Percentiles rank a stretch among this genome's conserved stretches.
phyloP scores from a whole-genome alignment of 2,797 vertebrate species.

The Epinephelus malabaricus region DNA sequence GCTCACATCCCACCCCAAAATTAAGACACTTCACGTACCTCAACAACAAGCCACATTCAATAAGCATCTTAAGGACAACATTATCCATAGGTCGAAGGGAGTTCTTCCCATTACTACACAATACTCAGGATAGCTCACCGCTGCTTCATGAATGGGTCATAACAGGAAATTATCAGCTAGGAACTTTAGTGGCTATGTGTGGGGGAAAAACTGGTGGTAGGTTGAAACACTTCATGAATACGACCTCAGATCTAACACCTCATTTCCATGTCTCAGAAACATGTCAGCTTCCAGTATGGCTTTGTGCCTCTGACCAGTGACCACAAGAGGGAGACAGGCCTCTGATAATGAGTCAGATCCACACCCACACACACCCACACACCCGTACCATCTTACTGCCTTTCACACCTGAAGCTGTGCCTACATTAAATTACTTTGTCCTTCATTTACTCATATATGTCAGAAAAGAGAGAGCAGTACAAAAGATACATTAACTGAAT shows the following conservation, averaged over 20 bases:
- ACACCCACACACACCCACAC: neutral
- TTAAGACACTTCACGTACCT: neutral
- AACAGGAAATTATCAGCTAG: neutral
- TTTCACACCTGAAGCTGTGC: neutral
- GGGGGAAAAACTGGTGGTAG: neutral
- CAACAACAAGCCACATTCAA: neutral
- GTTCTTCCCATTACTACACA: neutral
- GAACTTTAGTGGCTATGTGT: neutral
- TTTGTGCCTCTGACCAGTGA: conserved; percentile 26
- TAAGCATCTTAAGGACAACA: neutral
- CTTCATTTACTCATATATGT: neutral
- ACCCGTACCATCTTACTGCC: too few species aligned
- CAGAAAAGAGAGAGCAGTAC: neutral
- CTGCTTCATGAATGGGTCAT: neutral
- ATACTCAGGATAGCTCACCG: neutral
- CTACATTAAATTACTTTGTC: too few species aligned
- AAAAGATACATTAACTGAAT: neutral
- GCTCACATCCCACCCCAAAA: neutral
- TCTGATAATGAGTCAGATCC: neutral
- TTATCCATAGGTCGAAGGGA: neutral
- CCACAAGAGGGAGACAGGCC: conserved; percentile 72
- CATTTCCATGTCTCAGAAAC: neutral
- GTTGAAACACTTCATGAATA: neutral
- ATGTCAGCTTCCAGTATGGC: too few species aligned
- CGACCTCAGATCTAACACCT: neutral